Base-by-base conservation (phyloP, 2,888 invertebrate genomes). In the Parelbella ahira region DNA sequence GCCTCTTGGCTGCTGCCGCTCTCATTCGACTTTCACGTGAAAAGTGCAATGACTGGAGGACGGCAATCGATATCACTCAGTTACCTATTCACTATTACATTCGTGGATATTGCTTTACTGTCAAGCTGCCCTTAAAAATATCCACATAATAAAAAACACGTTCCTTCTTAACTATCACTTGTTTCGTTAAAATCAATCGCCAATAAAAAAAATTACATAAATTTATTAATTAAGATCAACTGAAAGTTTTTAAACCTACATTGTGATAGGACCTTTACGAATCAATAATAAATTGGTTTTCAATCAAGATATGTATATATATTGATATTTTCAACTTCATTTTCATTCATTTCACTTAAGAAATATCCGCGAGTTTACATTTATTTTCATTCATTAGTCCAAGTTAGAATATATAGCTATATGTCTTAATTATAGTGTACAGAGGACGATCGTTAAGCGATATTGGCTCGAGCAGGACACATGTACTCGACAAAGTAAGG, bases 11-110 rank as follows among this genome's bases (percentile, higher is more conserved):
- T 54, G 55, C 68, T 58, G 62, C 67, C 63, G 67, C 64, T 69
- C 69, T 69, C 68, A 68, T 74, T 76, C 70, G 66, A 73, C 71
- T 78, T 78, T 74, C 64, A 71, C 71, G 68, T 68, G 65, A 79
- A 78, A 78, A 83, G 75, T 82, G 83, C 81, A 86, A 71, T 69
- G 61, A 63, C 70, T 72, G 27, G 34, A 34, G 24, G 24, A 12
- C 5, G 34, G 23, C 15, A 27, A 33, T 41, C 33, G 25, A 27
- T 33, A 15, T 33, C 20, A 27, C 10, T 33, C 6, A 20, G 19
- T 27, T 25, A 33, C 19, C 32, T 8, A n/a, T 27, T 30, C 30
- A 24, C 15, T 23, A 23, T 29, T 29, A 13, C 20, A 24, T 37
- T 2, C 30, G 15, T 9, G 23, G 12, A 15, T 15, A 25, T 1